These are phyloP conservation scores for Tragelaphus strepsiceros DNA, from an alignment of 2,113 vertebrate genomes.

Conservation along the genomic window DNA sequence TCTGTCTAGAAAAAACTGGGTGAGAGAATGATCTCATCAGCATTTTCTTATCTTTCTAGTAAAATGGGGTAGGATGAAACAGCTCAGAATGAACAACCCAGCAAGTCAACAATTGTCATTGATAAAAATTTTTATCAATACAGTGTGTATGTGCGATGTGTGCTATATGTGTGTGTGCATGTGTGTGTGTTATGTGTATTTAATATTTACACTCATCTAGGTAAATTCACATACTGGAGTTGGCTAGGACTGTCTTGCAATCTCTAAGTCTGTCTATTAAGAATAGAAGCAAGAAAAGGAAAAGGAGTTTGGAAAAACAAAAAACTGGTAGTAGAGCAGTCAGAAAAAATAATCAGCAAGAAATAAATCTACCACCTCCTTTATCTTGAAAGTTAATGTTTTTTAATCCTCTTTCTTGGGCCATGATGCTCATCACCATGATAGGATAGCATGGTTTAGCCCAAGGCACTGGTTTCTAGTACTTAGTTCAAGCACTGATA, in stretches of 20 bases:
- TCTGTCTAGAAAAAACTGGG: neutral
- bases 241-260: neutral
- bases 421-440: neutral
- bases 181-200: neutral
- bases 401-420: conserved; percentile 3
- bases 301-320: neutral
- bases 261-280: neutral
- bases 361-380: conserved; percentile 22
- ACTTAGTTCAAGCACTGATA: conserved; percentile 28
- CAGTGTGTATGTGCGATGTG: neutral
- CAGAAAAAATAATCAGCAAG: neutral
- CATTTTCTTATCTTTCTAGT: conserved; percentile 5
- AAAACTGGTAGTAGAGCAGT: neutral
- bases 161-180: neutral
- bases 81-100: neutral
- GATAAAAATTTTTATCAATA: neutral
- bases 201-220: neutral
- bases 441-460: neutral
- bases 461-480: conserved; percentile 2
- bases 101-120: neutral
- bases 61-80: neutral
- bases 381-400: neutral
- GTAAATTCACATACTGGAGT: neutral
- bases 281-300: neutral
- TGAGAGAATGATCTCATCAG: neutral